Evolutionary conservation across 1,140 invertebrate genomes (phyloP).

Genomic region (Drosophila pandora): DNA sequence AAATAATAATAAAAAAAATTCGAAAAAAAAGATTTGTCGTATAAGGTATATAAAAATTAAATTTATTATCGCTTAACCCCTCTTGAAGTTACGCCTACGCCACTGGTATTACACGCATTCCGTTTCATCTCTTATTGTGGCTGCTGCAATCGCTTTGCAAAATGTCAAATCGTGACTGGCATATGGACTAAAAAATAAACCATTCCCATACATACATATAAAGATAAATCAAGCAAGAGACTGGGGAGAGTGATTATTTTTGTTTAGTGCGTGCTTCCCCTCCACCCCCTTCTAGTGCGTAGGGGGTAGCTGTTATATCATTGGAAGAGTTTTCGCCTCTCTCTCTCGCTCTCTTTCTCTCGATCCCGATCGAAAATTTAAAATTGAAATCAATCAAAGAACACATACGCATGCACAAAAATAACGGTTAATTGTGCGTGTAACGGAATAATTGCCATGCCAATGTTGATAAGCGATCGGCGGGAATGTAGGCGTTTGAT

Average conservation of each 20-base stretch:
- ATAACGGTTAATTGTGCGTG: slow-evolving; percentile 18
- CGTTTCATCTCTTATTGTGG: background rate
- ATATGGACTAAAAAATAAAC: slow-evolving; percentile 13
- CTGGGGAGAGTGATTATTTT: slow-evolving; percentile 21
- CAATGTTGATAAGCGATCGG: slow-evolving; percentile 51
- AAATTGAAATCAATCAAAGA: slow-evolving; percentile 59
- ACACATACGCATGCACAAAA: slow-evolving; percentile 4
- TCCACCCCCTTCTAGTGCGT: no score
- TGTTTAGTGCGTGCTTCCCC: slow-evolving; percentile 16
- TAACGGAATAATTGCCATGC: slow-evolving; percentile 56
- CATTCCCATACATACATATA: background rate
- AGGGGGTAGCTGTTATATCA: slow-evolving; percentile 55
- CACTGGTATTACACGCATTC: background rate
- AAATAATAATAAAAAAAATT: background rate
- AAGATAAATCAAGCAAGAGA: slow-evolving; percentile 18
- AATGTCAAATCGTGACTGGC: slow-evolving; percentile 42
- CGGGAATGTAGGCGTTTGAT: slow-evolving; percentile 28
- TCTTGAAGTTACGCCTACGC: background rate
- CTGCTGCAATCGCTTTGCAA: slow-evolving; percentile 19
- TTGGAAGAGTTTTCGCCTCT: slow-evolving; percentile 31
- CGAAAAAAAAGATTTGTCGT: no score
- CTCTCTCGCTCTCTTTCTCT: background rate
- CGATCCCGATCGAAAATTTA: slow-evolving; percentile 19
- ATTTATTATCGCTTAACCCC: background rate
- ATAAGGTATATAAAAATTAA: background rate